Evolutionary conservation across 2,113 vertebrate species (phyloP).

Genomic region (Zosterops hypoxanthus): DNA sequence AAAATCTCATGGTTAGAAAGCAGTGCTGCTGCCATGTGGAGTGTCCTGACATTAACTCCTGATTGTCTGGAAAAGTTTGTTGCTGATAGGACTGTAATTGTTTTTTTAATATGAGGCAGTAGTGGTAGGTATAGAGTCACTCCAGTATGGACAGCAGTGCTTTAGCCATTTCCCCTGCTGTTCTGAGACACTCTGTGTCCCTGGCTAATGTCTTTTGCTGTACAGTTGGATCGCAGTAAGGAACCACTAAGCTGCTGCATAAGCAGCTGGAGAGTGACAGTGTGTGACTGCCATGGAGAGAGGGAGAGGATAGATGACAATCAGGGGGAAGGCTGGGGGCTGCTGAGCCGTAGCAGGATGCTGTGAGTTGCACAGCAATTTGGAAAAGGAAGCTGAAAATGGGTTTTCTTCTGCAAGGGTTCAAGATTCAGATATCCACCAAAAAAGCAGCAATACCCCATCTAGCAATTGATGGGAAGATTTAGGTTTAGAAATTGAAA

Average conservation of each 20-base stretch:
- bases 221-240: not conserved
- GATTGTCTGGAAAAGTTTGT: not conserved
- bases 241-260: constrained; percentile 5
- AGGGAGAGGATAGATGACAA: not conserved
- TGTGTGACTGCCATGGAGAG: not conserved
- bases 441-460: not conserved
- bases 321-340: not conserved
- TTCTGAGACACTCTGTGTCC: not conserved
- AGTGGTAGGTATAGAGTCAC: not conserved
- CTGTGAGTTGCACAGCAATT: not conserved
- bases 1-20: not conserved
- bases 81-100: not conserved
- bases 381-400: not conserved
- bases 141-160: not conserved
- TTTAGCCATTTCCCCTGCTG: not conserved
- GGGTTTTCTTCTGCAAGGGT: not conserved
- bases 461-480: not conserved
- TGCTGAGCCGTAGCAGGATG: not conserved
- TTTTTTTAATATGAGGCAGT: not conserved
- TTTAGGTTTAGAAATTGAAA: not conserved
- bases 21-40: not conserved
- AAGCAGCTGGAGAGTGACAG: constrained; percentile 33
- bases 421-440: not conserved
- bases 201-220: not conserved
- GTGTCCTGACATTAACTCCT: not conserved